Conservation (phyloP, 2,888 invertebrate genomes). For the Magallana nippona region DNA sequence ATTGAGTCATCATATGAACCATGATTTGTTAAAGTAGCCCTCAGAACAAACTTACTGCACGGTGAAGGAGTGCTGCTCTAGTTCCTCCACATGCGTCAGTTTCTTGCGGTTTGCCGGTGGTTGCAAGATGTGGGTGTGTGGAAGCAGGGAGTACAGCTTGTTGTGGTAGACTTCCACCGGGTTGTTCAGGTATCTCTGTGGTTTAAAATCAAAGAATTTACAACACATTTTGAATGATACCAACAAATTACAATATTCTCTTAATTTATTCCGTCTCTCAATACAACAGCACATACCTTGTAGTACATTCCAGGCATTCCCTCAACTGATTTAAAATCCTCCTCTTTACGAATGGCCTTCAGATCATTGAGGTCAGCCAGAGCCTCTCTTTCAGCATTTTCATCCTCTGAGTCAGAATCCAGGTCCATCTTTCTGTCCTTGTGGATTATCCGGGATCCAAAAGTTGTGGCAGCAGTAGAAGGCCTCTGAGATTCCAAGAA, state of each 20-base stretch:
- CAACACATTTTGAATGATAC: too few species aligned
- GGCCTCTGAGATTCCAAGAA: constrained; percentile 44
- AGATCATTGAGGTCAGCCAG: constrained; percentile 59
- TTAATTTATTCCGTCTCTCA: too few species aligned
- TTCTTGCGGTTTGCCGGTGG: constrained; percentile 64
- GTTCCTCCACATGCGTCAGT: constrained; percentile 73
- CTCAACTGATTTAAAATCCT: constrained; percentile 73
- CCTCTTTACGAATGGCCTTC: constrained; percentile 67
- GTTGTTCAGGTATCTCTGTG: constrained; percentile 72
- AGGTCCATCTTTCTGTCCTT: constrained; percentile 69
- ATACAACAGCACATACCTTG: too few species aligned
- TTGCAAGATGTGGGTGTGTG: constrained; percentile 72
- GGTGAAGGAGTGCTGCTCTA: constrained; percentile 74
- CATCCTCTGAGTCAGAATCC: constrained; percentile 55
- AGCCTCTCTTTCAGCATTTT: constrained; percentile 63
- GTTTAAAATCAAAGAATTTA: neutral
- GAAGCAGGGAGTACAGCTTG: constrained; percentile 74
- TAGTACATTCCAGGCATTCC: constrained; percentile 76
- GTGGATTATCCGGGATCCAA: constrained; percentile 69
- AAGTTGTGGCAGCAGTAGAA: constrained; percentile 62
- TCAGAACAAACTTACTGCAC: constrained; percentile 71
- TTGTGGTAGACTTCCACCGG: constrained; percentile 75
- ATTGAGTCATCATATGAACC: too few species aligned
- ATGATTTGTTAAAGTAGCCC: too few species aligned
- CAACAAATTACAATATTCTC: too few species aligned